phyloP scores from a whole-genome alignment of 1,140 invertebrate genomes.

The Probaryconus sp. region DNA sequence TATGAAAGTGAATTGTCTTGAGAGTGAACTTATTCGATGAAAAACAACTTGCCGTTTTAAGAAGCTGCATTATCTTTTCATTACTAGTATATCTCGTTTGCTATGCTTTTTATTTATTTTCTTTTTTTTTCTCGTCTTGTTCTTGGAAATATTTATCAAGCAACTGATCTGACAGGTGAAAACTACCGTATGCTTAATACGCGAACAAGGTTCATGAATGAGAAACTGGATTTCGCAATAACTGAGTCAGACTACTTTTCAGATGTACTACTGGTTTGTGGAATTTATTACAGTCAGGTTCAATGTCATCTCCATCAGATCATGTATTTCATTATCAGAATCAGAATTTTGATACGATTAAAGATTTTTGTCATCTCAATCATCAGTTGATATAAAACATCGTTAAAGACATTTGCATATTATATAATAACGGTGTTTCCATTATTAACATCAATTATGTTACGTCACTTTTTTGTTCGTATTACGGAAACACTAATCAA shows the following conservation, averaged over 20 bases:
- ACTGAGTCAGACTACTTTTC: constrained; percentile 21
- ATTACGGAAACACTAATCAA: constrained; percentile 34
- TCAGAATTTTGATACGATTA: too few species aligned
- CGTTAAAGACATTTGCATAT: too few species aligned
- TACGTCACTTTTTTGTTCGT: constrained; percentile 25
- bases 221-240: constrained; percentile 31
- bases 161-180: constrained; percentile 35
- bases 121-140: constrained; percentile 21
- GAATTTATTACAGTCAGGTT: too few species aligned
- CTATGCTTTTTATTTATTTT: too few species aligned
- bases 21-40: constrained; percentile 20
- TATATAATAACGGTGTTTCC: constrained; percentile 4
- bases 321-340: too few species aligned
- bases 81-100: constrained; percentile 41
- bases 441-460: constrained; percentile 45
- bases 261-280: too few species aligned
- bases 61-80: constrained; percentile 29
- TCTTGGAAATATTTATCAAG: constrained; percentile 32
- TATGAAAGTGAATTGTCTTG: constrained; percentile 50
- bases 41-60: constrained; percentile 26
- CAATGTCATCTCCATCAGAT: too few species aligned
- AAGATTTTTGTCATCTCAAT: too few species aligned
- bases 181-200: constrained; percentile 16
- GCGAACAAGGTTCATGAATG: constrained; percentile 18
- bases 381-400: too few species aligned